Evolutionary conservation across 2,888 invertebrate species (phyloP).

Genomic region (Endotricha flammealis): DNA sequence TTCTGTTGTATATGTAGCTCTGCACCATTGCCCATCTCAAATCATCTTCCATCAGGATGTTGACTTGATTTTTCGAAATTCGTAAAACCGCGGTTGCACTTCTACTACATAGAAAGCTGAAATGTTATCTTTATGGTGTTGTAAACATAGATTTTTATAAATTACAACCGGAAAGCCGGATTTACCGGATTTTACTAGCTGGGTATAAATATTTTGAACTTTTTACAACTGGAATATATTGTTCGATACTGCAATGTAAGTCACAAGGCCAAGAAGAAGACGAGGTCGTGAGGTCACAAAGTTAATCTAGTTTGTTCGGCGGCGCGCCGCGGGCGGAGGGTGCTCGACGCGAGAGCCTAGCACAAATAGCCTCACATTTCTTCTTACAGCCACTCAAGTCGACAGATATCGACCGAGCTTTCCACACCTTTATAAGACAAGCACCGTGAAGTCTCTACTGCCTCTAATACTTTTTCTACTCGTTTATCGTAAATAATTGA

Average conservation of each 20-base stretch:
- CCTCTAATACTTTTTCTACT: not conserved
- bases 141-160: too few species aligned
- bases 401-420: constrained; percentile 52
- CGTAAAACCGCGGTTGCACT: too few species aligned
- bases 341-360: constrained; percentile 42
- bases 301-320: constrained; percentile 61
- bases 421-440: constrained; percentile 51
- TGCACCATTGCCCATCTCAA: too few species aligned
- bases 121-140: too few species aligned
- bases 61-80: too few species aligned
- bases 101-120: too few species aligned
- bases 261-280: constrained; percentile 33
- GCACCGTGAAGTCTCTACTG: constrained; percentile 15
- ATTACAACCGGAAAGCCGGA: too few species aligned
- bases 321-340: constrained; percentile 40
- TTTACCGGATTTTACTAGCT: too few species aligned
- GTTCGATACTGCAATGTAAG: constrained; percentile 34
- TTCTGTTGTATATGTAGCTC: too few species aligned
- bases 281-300: constrained; percentile 47
- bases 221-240: constrained; percentile 9
- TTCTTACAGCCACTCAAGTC: constrained; percentile 53
- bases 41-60: too few species aligned
- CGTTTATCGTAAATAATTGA: constrained; percentile 6
- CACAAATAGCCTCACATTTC: constrained; percentile 66
- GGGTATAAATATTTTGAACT: too few species aligned